phyloP scores from a whole-genome alignment of 2,797 vertebrate genomes.

The Gephyroberyx darwinii region DNA sequence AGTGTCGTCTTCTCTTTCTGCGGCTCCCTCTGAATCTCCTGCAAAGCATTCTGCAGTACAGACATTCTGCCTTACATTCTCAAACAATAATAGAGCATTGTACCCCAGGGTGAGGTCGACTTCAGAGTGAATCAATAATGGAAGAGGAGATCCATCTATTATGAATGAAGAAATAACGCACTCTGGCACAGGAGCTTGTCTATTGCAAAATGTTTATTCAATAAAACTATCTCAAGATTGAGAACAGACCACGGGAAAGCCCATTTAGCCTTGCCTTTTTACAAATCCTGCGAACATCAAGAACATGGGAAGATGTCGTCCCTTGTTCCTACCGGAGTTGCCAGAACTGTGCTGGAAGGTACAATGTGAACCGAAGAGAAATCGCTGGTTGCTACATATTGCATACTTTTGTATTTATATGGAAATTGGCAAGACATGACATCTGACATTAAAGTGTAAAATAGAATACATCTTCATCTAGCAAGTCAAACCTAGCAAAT shows the following conservation, averaged over 20 bases:
- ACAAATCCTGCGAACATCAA: constrained; percentile 21
- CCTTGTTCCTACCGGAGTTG: neutral
- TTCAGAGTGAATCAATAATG: constrained; percentile 69
- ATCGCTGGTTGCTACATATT: neutral
- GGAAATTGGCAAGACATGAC: neutral
- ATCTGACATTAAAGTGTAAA: constrained; percentile 12
- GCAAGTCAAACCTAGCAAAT: constrained; percentile 44
- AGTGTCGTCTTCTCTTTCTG: constrained; percentile 7
- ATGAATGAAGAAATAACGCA: constrained; percentile 66
- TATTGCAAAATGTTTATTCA: constrained; percentile 56
- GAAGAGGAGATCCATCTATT: constrained; percentile 63
- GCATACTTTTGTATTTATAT: constrained; percentile 1
- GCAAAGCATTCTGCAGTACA: constrained; percentile 34
- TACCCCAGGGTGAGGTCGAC: constrained; percentile 56
- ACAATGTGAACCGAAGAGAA: neutral
- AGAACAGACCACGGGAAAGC: constrained; percentile 6
- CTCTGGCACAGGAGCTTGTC: constrained; percentile 42
- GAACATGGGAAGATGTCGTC: neutral
- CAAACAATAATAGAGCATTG: constrained; percentile 37
- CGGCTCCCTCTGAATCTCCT: constrained; percentile 33
- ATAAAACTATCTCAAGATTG: constrained; percentile 34
- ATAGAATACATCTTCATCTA: constrained; percentile 22
- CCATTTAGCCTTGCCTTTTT: constrained; percentile 22
- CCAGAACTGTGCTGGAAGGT: constrained; percentile 4
- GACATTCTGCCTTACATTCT: constrained; percentile 40